These are phyloP conservation scores for Myiagra hebetior DNA, from an alignment of 2,113 vertebrate species.

Conservation along the genomic window DNA sequence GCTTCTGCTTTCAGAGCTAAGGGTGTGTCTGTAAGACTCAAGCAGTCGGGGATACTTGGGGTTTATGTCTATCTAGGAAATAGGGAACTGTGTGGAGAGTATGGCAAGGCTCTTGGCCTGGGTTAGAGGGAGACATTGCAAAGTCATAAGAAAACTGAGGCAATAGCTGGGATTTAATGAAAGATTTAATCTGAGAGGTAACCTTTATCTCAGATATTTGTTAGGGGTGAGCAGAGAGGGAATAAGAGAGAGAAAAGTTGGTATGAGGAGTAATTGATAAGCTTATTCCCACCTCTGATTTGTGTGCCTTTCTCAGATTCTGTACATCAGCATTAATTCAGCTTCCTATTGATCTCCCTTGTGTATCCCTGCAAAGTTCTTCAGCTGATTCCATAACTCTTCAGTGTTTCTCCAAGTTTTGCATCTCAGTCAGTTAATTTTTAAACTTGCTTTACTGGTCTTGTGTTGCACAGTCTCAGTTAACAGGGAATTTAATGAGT, in stretches of 20 bases:
- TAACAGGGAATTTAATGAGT: background rate
- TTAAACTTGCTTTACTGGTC: background rate
- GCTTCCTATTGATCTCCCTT: background rate
- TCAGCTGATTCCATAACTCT: background rate
- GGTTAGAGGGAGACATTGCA: background rate
- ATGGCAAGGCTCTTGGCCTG: background rate
- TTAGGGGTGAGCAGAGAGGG: background rate
- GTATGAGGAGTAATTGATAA: background rate
- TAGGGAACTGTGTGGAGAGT: background rate
- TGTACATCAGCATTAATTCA: background rate
- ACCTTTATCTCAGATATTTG: background rate
- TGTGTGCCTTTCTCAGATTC: background rate
- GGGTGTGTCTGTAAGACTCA: background rate
- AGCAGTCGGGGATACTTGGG: fast-evolving
- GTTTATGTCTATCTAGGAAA: background rate
- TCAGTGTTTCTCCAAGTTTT: background rate
- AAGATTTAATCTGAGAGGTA: slow-evolving; percentile 20
- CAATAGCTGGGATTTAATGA: slow-evolving; percentile 1
- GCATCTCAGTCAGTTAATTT: background rate
- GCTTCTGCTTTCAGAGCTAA: background rate
- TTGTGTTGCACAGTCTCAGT: background rate
- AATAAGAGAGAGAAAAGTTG: background rate
- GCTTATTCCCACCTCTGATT: background rate
- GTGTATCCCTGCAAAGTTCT: background rate
- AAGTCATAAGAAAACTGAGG: background rate